These are phyloP conservation scores for Craniophora ligustri DNA, from an alignment of 2,888 invertebrate genomes.

Conservation along the genomic window DNA sequence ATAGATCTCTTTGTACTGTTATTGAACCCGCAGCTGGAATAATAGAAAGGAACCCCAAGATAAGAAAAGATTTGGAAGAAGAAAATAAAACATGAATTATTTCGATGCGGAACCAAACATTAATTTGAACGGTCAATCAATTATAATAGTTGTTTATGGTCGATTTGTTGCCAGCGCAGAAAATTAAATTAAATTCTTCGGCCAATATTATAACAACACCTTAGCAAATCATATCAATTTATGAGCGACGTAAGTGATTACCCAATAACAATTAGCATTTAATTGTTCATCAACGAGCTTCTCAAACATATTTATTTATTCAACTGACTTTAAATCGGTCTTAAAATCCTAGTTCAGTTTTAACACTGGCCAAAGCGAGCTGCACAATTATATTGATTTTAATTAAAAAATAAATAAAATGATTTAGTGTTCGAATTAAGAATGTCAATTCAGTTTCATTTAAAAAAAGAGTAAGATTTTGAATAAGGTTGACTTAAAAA, in stretches of 20 bases:
- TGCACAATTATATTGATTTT: constrained; percentile 1
- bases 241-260: constrained; percentile 8
- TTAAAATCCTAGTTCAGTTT: constrained; percentile 35
- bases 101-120: constrained; percentile 12
- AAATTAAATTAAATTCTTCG: constrained; percentile 16
- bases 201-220: constrained; percentile 28
- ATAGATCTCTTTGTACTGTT: too few relatives aligned
- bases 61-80: too few relatives aligned
- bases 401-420: constrained; percentile 29
- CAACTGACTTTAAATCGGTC: constrained; percentile 19
- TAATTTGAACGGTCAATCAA: constrained; percentile 20
- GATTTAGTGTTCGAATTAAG: constrained; percentile 22
- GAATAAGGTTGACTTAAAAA: too few relatives aligned
- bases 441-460: constrained; percentile 32
- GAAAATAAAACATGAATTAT: constrained; percentile 13
- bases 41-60: too few relatives aligned
- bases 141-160: constrained; percentile 30
- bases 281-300: constrained; percentile 34
- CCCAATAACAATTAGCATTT: constrained; percentile 34
- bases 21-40: too few relatives aligned
- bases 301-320: constrained; percentile 32
- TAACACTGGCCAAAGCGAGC: constrained; percentile 14
- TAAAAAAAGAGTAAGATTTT: too few relatives aligned
- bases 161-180: constrained; percentile 24
- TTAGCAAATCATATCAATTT: constrained; percentile 25